Percentiles rank a stretch among this genome's conserved stretches.
Evolutionary conservation across 2,888 invertebrate species (phyloP).

Genomic region (Cancer borealis): DNA sequence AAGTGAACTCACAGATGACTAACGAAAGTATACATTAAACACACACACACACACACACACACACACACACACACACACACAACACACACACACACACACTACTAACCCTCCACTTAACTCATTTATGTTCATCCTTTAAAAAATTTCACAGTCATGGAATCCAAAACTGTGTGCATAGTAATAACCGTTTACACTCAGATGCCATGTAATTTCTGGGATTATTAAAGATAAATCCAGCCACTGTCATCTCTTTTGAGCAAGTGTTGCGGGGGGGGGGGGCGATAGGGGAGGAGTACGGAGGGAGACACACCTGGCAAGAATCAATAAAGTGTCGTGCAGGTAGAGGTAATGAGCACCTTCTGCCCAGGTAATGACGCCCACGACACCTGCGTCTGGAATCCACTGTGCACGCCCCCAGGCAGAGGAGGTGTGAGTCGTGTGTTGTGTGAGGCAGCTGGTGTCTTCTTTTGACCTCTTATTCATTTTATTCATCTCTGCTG

Average conservation of each 20-base stretch:
- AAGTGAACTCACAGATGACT: neutral
- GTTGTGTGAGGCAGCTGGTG: neutral
- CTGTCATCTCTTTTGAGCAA: neutral
- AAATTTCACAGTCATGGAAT: neutral
- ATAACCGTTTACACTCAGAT: neutral
- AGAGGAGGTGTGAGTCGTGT: neutral
- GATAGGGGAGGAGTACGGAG: neutral
- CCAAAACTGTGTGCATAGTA: neutral
- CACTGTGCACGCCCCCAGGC: neutral
- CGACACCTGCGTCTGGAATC: constrained; percentile 26
- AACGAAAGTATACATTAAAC: neutral
- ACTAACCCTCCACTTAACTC: neutral
- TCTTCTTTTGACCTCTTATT: neutral
- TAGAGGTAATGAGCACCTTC: constrained; percentile 24
- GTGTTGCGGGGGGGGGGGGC: neutral
- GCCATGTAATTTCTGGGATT: neutral
- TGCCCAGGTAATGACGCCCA: neutral
- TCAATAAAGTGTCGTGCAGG: constrained; percentile 21
- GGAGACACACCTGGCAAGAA: neutral
- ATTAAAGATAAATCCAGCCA: neutral
- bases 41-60: neutral
- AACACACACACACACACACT: neutral
- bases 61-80: neutral
- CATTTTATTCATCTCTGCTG: neutral
- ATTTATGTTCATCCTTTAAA: neutral